Base-by-base conservation (phyloP, 2,797 vertebrate genomes). In the Rhinichthys osculus region DNA sequence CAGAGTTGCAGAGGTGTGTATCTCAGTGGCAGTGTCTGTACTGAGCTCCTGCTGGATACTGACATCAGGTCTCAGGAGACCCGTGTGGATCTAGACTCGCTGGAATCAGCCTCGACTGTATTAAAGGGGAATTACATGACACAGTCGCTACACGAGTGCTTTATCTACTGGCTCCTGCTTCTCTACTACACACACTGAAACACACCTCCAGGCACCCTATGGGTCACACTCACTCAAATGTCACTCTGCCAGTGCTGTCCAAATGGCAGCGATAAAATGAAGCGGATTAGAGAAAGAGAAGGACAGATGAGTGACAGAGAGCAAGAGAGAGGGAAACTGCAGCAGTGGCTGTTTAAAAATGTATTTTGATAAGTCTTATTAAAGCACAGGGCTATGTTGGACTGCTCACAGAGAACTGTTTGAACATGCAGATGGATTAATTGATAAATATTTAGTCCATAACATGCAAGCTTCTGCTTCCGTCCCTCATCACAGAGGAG, bases 61-160 rank as follows among this genome's bases (percentile, higher is more conserved):
- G 93, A 92, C 93, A 93, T 92, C 92, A 91, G 92, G 92, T 92
- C 94, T 94, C 94, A 89, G 92, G 94, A 94, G 95, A 92, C 90
- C 93, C 91, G 93, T 92, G 90, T 92, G 93, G 94, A 93, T 95
- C 94, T 94, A 90, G 92, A 94, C 89, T 94, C 87, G 80, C 94
- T 90, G 91, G 94, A 92, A 94, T 91, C 92, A 91, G 92, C 90
- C 91, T 93, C 90, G 91, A 93, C 89, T 93, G 92, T 91, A 92
- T 96, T 94, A 95, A 92, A 92, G 91, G 85, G 89, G 91, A 94
- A 93, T 93, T 94, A 94, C 92, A 93, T 91, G 93, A 93, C 92
- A 93, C 89, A 38, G 90, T 91, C 91, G 93, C 93, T 92, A 93
- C 91, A 87, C 87, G 91, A 93, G 90, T 91, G 92, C 86, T 94